These are phyloP conservation scores for Campylomormyrus numenius DNA, from an alignment of 2,113 vertebrate genomes.

Conservation along the genomic window DNA sequence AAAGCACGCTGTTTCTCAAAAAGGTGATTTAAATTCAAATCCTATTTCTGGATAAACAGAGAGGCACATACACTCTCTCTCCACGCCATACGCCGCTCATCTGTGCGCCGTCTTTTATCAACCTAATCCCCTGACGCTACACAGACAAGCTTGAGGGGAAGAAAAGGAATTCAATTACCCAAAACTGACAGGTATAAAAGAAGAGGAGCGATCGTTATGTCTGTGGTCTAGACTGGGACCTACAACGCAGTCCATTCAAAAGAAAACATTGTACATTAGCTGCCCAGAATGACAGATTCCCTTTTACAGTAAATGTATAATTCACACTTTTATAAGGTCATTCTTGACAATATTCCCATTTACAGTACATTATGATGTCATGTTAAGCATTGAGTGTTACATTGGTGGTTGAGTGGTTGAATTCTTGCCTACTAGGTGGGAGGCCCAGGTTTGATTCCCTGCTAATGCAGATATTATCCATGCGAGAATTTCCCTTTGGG, in stretches of 20 bases:
- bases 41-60: neutral
- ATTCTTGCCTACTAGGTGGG: neutral
- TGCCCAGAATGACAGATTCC: constrained; percentile 9
- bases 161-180: constrained; percentile 34
- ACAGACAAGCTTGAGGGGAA: constrained; percentile 18
- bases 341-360: neutral
- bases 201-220: constrained; percentile 5
- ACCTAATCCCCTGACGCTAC: constrained; percentile 22
- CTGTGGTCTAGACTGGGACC: constrained; percentile 14
- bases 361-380: neutral
- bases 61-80: neutral
- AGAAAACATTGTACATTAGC: neutral
- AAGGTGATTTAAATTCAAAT: constrained; percentile 14
- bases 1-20: constrained; percentile 13
- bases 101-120: constrained; percentile 20
- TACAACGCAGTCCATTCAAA: constrained; percentile 18
- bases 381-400: neutral
- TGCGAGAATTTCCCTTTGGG: neutral
- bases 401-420: neutral
- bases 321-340: neutral
- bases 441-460: neutral
- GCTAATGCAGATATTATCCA: neutral
- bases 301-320: neutral
- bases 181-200: constrained; percentile 18
- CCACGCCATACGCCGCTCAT: neutral